phyloP scores from a whole-genome alignment of 2,888 invertebrate genomes.

The Parnassius apollo region DNA sequence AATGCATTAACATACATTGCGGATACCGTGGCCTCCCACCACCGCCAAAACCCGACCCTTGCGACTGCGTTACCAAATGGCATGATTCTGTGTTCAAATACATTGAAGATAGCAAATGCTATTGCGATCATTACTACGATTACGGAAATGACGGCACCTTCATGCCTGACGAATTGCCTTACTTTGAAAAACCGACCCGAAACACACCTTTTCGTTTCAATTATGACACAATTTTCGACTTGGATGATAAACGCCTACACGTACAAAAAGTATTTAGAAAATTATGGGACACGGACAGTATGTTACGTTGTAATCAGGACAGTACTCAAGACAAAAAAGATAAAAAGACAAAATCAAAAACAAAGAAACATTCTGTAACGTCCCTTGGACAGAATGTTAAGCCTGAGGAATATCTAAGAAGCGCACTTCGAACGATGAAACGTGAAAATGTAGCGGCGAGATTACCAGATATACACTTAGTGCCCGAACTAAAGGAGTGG shows the following conservation, averaged over 20 bases:
- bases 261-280: constrained; percentile 61
- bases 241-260: constrained; percentile 50
- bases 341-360: constrained; percentile 42
- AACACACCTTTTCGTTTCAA: constrained; percentile 50
- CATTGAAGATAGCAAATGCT: constrained; percentile 56
- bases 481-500: constrained; percentile 68
- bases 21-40: constrained; percentile 52
- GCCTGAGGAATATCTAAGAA: constrained; percentile 61
- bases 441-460: constrained; percentile 59
- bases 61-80: constrained; percentile 63
- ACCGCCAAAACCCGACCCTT: constrained; percentile 46
- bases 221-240: constrained; percentile 61
- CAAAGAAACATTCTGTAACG: constrained; percentile 42
- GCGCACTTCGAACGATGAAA: constrained; percentile 56
- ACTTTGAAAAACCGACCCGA: constrained; percentile 56
- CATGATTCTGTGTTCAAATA: constrained; percentile 52
- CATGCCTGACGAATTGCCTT: constrained; percentile 55
- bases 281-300: constrained; percentile 65
- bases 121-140: constrained; percentile 62
- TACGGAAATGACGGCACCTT: constrained; percentile 59
- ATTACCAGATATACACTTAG: constrained; percentile 61
- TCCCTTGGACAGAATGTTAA: constrained; percentile 56
- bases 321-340: constrained; percentile 36
- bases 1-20: constrained; percentile 54
- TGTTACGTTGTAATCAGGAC: constrained; percentile 45